Conservation (phyloP, 2,888 invertebrate genomes). For the Hermaeophaga mercurialis region DNA sequence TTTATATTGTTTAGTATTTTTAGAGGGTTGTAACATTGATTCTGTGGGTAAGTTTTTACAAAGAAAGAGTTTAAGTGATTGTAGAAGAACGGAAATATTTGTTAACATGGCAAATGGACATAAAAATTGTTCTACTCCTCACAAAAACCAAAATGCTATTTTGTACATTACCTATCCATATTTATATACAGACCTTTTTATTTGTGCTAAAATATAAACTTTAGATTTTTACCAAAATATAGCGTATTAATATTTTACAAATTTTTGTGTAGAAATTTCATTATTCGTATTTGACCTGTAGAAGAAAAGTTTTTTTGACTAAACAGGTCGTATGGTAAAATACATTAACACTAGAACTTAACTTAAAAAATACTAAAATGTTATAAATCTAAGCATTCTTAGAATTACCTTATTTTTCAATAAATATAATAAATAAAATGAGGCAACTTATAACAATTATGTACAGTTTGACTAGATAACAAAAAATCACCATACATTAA, state of each 20-base stretch:
- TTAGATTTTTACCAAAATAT: constrained; percentile 55
- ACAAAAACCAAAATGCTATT: constrained; percentile 44
- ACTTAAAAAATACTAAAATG: constrained; percentile 29
- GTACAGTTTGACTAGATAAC: constrained; percentile 43
- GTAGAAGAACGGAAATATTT: constrained; percentile 46
- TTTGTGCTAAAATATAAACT: constrained; percentile 55
- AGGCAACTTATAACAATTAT: constrained; percentile 38
- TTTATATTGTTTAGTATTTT: neutral
- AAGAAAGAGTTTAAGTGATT: constrained; percentile 41
- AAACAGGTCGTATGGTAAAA: constrained; percentile 46
- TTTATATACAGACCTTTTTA: constrained; percentile 46
- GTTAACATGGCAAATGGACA: constrained; percentile 31
- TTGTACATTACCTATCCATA: constrained; percentile 50
- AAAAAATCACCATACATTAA: constrained; percentile 28
- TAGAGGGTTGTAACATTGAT: neutral
- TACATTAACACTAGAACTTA: constrained; percentile 26
- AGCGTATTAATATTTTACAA: constrained; percentile 51
- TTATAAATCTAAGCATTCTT: constrained; percentile 33
- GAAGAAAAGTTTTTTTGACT: constrained; percentile 34
- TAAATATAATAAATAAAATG: constrained; percentile 38
- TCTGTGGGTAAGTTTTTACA: constrained; percentile 33
- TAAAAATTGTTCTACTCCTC: constrained; percentile 28
- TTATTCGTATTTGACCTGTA: constrained; percentile 53
- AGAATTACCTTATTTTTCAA: constrained; percentile 30
- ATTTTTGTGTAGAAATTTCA: constrained; percentile 50